phyloP scores from a whole-genome alignment of 2,888 invertebrate genomes.

The Hipparchia semele region DNA sequence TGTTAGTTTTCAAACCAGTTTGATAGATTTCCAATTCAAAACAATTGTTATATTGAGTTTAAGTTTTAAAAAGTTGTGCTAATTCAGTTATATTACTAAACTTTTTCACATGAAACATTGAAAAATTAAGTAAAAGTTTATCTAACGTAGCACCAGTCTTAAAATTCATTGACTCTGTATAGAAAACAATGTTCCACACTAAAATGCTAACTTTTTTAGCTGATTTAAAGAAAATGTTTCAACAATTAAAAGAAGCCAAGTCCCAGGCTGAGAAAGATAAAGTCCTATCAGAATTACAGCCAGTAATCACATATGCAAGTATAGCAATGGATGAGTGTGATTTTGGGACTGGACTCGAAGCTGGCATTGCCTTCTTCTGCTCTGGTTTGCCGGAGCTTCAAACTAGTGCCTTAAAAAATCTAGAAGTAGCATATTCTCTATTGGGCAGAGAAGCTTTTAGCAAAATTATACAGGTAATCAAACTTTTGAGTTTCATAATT shows the following conservation, averaged over 20 bases:
- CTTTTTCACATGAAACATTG: too few species aligned
- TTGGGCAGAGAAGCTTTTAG: constrained; percentile 88
- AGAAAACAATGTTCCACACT: background rate
- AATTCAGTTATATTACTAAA: too few species aligned
- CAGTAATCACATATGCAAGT: constrained; percentile 91
- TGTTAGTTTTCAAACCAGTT: too few species aligned
- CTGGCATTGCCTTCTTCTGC: constrained; percentile 93
- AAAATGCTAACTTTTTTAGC: constrained; percentile 68
- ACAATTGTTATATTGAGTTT: too few species aligned
- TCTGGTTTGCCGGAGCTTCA: constrained; percentile 88
- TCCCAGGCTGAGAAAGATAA: constrained; percentile 83
- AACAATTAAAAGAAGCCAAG: constrained; percentile 84
- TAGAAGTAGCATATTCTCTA: constrained; percentile 90
- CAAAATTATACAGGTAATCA: constrained; percentile 86
- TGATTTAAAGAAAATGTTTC: constrained; percentile 87
- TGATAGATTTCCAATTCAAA: too few species aligned
- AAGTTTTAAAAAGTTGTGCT: too few species aligned
- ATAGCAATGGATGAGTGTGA: constrained; percentile 98
- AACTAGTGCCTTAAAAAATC: constrained; percentile 83
- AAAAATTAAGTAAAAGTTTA: too few species aligned
- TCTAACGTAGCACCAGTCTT: too few species aligned
- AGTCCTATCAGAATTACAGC: constrained; percentile 88
- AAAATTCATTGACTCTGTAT: too few species aligned
- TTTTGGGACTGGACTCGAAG: constrained; percentile 95
- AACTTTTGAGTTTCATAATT: background rate